A percentile compares a stretch with the other conserved stretches of the same genome.
Conservation (phyloP, 1,140 invertebrate species). For the Zaprionus taronus region DNA sequence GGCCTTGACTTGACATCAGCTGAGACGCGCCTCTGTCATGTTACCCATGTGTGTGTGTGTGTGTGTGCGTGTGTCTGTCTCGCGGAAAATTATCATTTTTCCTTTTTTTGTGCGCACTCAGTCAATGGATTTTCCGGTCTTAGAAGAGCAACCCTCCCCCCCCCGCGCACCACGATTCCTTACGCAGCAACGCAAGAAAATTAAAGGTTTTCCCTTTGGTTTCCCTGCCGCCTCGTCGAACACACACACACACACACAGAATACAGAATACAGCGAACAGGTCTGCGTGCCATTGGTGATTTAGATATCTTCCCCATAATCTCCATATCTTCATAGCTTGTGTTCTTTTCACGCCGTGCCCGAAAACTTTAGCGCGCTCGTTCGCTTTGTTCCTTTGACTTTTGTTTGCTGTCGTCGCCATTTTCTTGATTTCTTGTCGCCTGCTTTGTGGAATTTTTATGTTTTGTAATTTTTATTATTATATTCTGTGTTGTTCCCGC, state of each 20-base stretch:
- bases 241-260: neutral
- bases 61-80: constrained; percentile 41
- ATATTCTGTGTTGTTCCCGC: neutral
- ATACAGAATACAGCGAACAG: neutral
- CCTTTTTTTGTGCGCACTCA: constrained; percentile 65
- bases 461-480: constrained; percentile 31
- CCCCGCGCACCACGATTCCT: neutral
- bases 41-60: constrained; percentile 18
- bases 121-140: constrained; percentile 63
- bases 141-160: constrained; percentile 6
- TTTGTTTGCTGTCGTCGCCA: constrained; percentile 50
- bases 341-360: constrained; percentile 66
- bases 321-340: constrained; percentile 33
- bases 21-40: constrained; percentile 23
- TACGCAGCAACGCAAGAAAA: constrained; percentile 45
- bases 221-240: constrained; percentile 41
- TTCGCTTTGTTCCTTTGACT: constrained; percentile 60
- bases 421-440: constrained; percentile 18
- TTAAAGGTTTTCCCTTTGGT: constrained; percentile 70
- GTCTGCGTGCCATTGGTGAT: constrained; percentile 66
- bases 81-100: constrained; percentile 81
- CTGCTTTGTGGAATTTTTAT: constrained; percentile 52
- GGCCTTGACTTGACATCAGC: constrained; percentile 9
- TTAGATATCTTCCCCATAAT: constrained; percentile 38
- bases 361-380: constrained; percentile 3